Conservation (phyloP, 2,113 vertebrate genomes). For the Oreochromis aureus region DNA sequence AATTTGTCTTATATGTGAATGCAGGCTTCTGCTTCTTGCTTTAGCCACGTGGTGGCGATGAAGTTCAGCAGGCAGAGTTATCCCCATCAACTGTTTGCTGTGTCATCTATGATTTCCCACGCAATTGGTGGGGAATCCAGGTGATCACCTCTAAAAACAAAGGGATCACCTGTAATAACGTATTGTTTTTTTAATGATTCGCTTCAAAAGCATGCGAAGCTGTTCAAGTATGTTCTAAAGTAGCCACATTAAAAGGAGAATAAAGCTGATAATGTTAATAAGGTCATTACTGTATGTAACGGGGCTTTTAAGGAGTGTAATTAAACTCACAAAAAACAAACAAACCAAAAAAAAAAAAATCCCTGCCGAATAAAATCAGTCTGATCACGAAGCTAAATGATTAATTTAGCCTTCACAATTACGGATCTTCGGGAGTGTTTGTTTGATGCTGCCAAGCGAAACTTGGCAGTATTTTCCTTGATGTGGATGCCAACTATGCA, state of each 20-base stretch:
- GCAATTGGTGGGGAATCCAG: neutral
- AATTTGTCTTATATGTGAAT: neutral
- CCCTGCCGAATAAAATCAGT: neutral
- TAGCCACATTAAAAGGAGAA: neutral
- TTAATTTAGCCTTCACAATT: neutral
- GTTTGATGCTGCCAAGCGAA: neutral
- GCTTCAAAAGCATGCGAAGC: neutral
- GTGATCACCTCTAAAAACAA: neutral
- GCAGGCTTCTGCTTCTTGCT: neutral
- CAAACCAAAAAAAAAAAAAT: neutral
- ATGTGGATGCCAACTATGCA: neutral
- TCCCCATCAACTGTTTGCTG: conserved; percentile 21
- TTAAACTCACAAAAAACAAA: neutral
- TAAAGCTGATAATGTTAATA: neutral
- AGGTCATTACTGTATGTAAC: neutral
- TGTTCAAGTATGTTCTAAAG: neutral
- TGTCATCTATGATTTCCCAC: conserved; percentile 29
- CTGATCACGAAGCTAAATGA: neutral
- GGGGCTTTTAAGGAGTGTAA: neutral
- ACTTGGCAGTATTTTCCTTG: neutral
- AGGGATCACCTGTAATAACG: neutral
- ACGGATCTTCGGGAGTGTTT: neutral
- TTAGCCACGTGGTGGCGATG: conserved; percentile 12
- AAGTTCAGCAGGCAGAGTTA: neutral
- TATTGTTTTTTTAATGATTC: neutral